Evolutionary conservation across 2,888 invertebrate genomes (phyloP), one percentile per base, ranked within the genome.

Genomic region (Syrphus vitripennis): DNA sequence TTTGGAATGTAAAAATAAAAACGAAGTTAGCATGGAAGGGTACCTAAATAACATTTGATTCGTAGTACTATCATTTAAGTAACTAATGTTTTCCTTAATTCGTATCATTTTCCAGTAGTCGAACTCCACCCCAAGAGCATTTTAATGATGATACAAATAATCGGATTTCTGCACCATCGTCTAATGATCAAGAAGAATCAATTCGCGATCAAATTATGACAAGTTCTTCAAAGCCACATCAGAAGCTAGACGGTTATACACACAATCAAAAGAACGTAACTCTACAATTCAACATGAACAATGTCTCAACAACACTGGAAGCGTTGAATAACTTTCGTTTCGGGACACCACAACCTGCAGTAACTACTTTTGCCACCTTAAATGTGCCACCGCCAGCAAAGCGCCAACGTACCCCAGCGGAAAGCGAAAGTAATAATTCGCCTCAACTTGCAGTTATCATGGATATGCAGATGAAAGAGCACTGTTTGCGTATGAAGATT

Each of bases 391-490:
- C 90, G 4, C 45, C 89, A 87, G 87, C 87, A 37, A 91, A 91
- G 67, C 89, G 91, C 29, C 89, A 89, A 34, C 90, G 92, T 77
- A 90, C 90, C 4, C 90, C 88, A 84, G 90, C 90, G 65, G 88
- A 82, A 86, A 90, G 89, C 29, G 83, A 83, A 40, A 78, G 61
- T 48, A 88, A 84, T 72, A 40, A 81, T 42, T 83, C 87, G 72
- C 84, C 90, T 14, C 92, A 92, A 77, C 71, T 92, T 80, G 90
- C 91, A 75, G 88, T 90, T 57, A 91, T 92, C 80, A 91, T 92
- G 91, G 92, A 92, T 50, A 92, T 92, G 92, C 92, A 92, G 86
- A 91, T 90, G 88, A 92, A 92, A 88, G 92, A 93, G 88, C 92
- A 93, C 83, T 89, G 90, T 88, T 89, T 92, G 89, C 92, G 93